Evolutionary conservation across 2,797 vertebrate genomes (phyloP).

Genomic region (Chloroceryle inda): DNA sequence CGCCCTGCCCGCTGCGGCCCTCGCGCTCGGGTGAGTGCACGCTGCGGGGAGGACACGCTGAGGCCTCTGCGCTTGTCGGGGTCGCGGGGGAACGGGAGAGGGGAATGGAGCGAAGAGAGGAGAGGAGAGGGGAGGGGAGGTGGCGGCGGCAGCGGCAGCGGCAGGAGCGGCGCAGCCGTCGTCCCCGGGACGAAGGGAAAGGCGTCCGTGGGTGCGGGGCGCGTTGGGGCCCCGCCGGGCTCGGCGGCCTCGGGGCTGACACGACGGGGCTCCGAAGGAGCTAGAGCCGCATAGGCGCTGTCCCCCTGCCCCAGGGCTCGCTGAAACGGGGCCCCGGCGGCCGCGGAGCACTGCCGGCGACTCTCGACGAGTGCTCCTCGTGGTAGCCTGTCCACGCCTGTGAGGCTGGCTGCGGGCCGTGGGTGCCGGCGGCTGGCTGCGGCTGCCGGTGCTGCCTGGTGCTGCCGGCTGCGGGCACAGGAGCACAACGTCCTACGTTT

Average conservation of each 20-base stretch:
- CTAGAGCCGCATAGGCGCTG: accelerated
- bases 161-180: too few species aligned
- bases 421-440: background rate
- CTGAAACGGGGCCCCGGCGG: too few species aligned
- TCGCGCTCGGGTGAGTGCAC: background rate
- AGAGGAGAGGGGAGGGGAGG: too few species aligned
- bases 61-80: too few species aligned
- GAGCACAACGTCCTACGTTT: accelerated
- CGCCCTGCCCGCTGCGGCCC: background rate
- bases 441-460: too few species aligned
- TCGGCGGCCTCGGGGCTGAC: background rate
- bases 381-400: too few species aligned
- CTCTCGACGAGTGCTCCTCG: accelerated
- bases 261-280: background rate
- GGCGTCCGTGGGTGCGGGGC: background rate
- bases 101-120: too few species aligned
- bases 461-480: background rate
- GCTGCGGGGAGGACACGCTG: too few species aligned
- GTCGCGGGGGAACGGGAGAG: background rate
- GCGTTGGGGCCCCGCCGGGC: background rate
- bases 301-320: background rate
- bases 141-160: background rate
- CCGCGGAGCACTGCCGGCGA: background rate
- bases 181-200: too few species aligned
- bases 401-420: background rate